phyloP scores from a whole-genome alignment of 2,797 vertebrate genomes.

The Malurus splendens region DNA sequence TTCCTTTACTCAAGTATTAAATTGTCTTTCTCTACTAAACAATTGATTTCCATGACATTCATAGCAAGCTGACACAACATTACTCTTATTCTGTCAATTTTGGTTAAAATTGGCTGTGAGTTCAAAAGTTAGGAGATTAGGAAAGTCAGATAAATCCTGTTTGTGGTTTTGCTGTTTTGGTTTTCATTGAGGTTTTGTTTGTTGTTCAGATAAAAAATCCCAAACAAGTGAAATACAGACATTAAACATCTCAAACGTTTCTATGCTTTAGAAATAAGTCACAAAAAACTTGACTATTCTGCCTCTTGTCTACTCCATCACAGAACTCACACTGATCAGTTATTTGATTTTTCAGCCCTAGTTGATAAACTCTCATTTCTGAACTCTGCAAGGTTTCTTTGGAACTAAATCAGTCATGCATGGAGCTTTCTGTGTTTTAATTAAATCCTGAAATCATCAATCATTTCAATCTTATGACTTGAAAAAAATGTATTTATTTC shows the following conservation, averaged over 20 bases:
- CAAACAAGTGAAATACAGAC: background rate
- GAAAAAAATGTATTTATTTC: slow-evolving; percentile 2
- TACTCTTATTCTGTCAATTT: background rate
- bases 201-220: background rate
- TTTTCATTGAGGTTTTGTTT: background rate
- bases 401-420: background rate
- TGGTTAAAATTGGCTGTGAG: background rate
- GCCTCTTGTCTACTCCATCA: background rate
- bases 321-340: background rate
- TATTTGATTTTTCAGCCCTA: background rate
- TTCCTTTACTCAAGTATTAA: background rate
- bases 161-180: background rate
- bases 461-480: background rate
- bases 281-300: background rate
- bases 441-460: slow-evolving; percentile 27
- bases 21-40: background rate
- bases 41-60: background rate
- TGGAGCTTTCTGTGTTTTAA: slow-evolving; percentile 41
- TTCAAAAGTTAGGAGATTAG: background rate
- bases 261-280: background rate
- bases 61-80: background rate
- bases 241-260: background rate
- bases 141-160: background rate
- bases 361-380: background rate
- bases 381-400: slow-evolving; percentile 15